These are phyloP conservation scores for Sarcophilus harrisii DNA, from an alignment of 2,797 vertebrate genomes.

Conservation along the genomic window DNA sequence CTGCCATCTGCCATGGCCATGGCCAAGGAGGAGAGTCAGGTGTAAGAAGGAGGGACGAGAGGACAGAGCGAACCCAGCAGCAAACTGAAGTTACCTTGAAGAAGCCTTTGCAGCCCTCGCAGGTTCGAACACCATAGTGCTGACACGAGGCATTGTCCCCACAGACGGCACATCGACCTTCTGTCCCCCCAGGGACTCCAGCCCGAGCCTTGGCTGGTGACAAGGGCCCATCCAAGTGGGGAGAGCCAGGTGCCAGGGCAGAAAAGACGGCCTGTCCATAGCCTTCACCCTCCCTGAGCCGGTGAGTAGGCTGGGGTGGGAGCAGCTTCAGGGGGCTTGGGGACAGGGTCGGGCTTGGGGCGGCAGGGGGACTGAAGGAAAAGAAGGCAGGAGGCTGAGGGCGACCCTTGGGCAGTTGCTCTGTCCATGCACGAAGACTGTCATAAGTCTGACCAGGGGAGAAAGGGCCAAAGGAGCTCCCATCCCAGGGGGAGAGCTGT, in stretches of 20 bases:
- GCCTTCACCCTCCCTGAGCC: slow-evolving; percentile 83
- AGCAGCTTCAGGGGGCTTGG: slow-evolving; percentile 82
- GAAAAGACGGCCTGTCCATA: slow-evolving; percentile 86
- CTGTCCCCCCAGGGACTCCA: slow-evolving; percentile 83
- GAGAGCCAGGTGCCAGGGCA: slow-evolving; percentile 85
- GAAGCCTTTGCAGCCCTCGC: slow-evolving; percentile 96
- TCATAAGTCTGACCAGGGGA: slow-evolving; percentile 89
- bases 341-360: slow-evolving; percentile 76
- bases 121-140: slow-evolving; percentile 97
- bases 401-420: slow-evolving; percentile 86
- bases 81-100: slow-evolving; percentile 88
- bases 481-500: slow-evolving; percentile 90
- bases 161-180: slow-evolving; percentile 96
- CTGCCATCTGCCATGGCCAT: neutral
- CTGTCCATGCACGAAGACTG: slow-evolving; percentile 87
- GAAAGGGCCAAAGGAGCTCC: slow-evolving; percentile 89
- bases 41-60: neutral
- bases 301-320: slow-evolving; percentile 70
- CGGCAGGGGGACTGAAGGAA: slow-evolving; percentile 85
- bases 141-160: slow-evolving; percentile 98
- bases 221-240: slow-evolving; percentile 84
- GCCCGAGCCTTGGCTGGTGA: slow-evolving; percentile 87
- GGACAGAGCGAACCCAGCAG: neutral
- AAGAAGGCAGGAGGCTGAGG: slow-evolving; percentile 88
- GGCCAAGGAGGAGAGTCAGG: neutral